Evolutionary conservation across 2,113 vertebrate species (phyloP), one percentile per base, ranked within the genome.

Genomic region (Saguinus imperator): DNA sequence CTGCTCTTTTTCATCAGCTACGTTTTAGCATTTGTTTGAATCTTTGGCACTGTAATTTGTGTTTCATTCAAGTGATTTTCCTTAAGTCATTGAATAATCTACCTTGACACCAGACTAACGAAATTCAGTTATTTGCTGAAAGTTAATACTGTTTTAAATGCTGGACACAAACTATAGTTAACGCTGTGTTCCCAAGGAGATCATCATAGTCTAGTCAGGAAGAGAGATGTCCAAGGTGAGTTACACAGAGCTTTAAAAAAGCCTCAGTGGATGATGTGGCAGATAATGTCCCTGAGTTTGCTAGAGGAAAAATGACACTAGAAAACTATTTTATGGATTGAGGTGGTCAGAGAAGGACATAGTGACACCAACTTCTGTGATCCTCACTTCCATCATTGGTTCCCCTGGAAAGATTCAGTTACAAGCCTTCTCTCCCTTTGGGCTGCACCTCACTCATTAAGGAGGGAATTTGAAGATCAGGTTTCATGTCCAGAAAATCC

Each of bases 41-140:
- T 68, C 80, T 89, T 86, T 52, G 45, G 4, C 16, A 61, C 23
- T n/a, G 61, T 77, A 29, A 16, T 66, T 88, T 88, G 92, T 84
- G n/a, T 88, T 91, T 66, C 37, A 66, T 83, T 89, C 17, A 25
- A 77, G 52, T 92, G 73, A 85, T 93, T 95, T 93, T 89, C 50
- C 50, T 64, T 84, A 23, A 58, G 35, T 70, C 45, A 32, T 48
- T 80, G 77, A 83, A 80, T 43, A 79, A 57, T 91, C 55, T 91
- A 25, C 68, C 18, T 25, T 91, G 91, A 84, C 37, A 73, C 11
- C 32, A 75, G 58, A 73, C 52, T 40, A 83, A 35, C 43, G 35
- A 25, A 57, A 57, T 94, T 77, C 10, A 48, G 45, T 20, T 87
- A 52, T 94, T 66, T 77, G 48, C 35, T 40, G 32, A 81, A 92